A percentile compares a stretch with the other conserved stretches of the same genome.
These are phyloP conservation scores for Cydia amplana DNA, from an alignment of 1,140 invertebrate genomes.

Conservation along the genomic window DNA sequence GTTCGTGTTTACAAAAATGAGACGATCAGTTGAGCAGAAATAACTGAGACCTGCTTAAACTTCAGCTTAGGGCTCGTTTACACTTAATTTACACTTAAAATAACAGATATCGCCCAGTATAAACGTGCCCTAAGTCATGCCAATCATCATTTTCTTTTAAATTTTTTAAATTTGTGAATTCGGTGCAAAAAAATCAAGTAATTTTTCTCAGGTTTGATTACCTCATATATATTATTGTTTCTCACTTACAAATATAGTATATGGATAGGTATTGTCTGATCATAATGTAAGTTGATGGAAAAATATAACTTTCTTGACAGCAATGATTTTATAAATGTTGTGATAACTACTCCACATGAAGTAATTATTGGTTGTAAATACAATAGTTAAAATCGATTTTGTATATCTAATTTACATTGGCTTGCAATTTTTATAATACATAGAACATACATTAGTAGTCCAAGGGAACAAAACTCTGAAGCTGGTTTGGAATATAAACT, in stretches of 20 bases:
- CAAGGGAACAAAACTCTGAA: conserved; percentile 3
- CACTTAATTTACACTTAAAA: no score
- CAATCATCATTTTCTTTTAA: neutral
- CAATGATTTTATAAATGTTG: conserved; percentile 15
- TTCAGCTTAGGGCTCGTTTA: neutral
- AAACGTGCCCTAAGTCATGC: neutral
- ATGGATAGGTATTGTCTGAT: conserved; percentile 30
- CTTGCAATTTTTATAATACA: conserved; percentile 5
- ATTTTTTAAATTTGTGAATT: neutral
- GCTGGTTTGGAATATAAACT: conserved; percentile 47
- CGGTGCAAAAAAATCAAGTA: neutral
- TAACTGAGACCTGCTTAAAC: neutral
- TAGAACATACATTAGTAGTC: conserved; percentile 15
- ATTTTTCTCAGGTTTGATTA: neutral
- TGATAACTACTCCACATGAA: conserved; percentile 14
- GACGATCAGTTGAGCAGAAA: neutral
- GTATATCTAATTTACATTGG: conserved; percentile 26
- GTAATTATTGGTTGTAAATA: conserved; percentile 11
- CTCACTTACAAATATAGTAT: conserved; percentile 8
- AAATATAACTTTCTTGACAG: conserved; percentile 28
- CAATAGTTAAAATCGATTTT: conserved; percentile 11
- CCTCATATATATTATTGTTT: neutral
- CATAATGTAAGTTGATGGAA: conserved; percentile 22
- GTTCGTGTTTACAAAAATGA: neutral
- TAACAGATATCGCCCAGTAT: neutral